Percentiles rank a stretch among this genome's conserved stretches.
Conservation (phyloP, 2,797 vertebrate species). For the Gadopsis bispinosus region DNA sequence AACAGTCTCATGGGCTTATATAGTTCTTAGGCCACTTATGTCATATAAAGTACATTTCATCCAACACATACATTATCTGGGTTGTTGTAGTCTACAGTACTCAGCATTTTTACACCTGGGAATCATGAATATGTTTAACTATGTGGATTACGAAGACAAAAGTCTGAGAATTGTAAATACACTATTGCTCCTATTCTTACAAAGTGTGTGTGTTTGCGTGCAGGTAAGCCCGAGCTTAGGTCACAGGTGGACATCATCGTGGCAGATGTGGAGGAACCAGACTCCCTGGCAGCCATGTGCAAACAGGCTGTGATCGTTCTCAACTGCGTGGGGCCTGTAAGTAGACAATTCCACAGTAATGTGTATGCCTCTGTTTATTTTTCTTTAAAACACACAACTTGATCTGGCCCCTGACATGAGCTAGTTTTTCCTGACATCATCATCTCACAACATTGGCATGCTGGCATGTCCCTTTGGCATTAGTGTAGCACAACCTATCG, state of each 20-base stretch:
- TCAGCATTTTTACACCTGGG: background rate
- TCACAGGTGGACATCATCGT: conserved; percentile 91
- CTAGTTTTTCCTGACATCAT: conserved; percentile 20
- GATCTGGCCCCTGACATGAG: background rate
- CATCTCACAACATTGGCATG: conserved; percentile 18
- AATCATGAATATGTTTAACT: background rate
- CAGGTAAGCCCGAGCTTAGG: conserved; percentile 89
- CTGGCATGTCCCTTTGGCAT: conserved; percentile 22
- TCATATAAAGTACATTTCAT: background rate
- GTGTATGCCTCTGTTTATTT: background rate
- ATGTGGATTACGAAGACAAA: background rate
- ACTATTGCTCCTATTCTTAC: background rate
- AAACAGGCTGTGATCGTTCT: conserved; percentile 92
- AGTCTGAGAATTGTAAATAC: background rate
- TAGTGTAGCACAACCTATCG: background rate
- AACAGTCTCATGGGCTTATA: background rate
- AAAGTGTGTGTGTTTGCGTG: background rate
- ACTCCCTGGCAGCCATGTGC: conserved; percentile 92
- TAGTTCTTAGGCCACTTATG: background rate
- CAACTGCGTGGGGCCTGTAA: conserved; percentile 96
- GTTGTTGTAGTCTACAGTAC: background rate
- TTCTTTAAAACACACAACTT: conserved; percentile 2
- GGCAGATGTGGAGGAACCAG: conserved; percentile 90
- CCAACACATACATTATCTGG: background rate
- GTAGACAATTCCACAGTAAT: conserved; percentile 62